These are phyloP conservation scores for Agrotis segetum DNA, from an alignment of 2,888 invertebrate species.

Conservation along the genomic window DNA sequence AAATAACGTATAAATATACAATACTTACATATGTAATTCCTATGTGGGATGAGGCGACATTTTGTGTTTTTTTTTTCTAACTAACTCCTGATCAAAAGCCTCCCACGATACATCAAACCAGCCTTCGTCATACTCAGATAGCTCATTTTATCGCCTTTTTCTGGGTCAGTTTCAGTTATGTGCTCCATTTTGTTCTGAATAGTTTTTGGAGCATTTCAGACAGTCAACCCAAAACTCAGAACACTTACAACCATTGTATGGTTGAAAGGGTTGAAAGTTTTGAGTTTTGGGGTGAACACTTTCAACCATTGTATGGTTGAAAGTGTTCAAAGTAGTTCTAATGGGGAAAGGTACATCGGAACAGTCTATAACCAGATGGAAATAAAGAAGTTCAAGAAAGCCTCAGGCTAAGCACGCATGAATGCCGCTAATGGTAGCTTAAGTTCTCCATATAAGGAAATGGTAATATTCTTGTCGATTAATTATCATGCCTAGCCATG, in stretches of 20 bases:
- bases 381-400: not conserved
- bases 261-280: no score
- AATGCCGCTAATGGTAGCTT: not conserved
- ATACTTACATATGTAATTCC: constrained; percentile 42
- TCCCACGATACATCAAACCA: not conserved
- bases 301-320: no score
- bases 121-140: not conserved
- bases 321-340: no score
- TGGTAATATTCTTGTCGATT: constrained; percentile 5
- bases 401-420: not conserved
- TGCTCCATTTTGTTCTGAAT: constrained; percentile 23
- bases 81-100: not conserved
- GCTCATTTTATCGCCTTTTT: not conserved
- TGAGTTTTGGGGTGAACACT: no score
- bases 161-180: not conserved
- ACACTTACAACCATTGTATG: not conserved
- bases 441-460: constrained; percentile 9
- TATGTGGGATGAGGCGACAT: constrained; percentile 50
- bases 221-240: not conserved
- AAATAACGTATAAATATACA: constrained; percentile 78
- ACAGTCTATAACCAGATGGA: no score
- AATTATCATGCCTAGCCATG: constrained; percentile 8
- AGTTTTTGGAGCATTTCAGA: no score
- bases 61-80: constrained; percentile 9
- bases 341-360: no score